Evolutionary conservation across 2,113 vertebrate genomes (phyloP).

Genomic region (Varanus komodoensis): DNA sequence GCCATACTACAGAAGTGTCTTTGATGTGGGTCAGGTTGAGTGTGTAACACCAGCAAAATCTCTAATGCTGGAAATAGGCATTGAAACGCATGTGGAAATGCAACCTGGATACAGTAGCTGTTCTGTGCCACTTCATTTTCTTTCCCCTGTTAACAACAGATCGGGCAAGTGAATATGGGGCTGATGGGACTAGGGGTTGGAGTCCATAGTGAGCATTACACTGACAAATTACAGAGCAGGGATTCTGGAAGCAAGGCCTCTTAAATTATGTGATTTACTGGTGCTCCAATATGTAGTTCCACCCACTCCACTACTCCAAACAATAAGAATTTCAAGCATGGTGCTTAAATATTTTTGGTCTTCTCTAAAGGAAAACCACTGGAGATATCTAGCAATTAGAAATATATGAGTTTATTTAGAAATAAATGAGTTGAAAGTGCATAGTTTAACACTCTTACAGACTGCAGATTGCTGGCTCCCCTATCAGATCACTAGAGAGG

Average conservation of each 20-base stretch:
- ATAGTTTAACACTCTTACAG: neutral
- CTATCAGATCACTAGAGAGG: neutral
- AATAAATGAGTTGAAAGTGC: neutral
- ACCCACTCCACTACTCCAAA: neutral
- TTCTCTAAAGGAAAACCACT: neutral
- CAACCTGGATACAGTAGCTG: neutral
- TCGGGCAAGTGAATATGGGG: neutral
- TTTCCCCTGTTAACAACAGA: neutral
- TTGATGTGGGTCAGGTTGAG: conserved; percentile 12
- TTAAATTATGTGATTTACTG: neutral
- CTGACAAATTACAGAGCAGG: neutral
- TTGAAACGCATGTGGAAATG: neutral
- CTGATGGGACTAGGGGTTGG: neutral
- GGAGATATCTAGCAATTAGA: neutral
- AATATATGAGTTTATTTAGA: neutral
- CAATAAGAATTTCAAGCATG: too few species aligned
- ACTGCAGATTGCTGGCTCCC: neutral
- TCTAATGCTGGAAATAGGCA: neutral
- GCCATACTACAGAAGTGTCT: conserved; percentile 39
- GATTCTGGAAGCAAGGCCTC: neutral
- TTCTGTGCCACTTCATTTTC: neutral
- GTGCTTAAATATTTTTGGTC: too few species aligned
- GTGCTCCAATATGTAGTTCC: neutral
- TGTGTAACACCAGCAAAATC: neutral
- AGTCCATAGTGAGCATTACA: neutral